Evolutionary conservation across 1,140 invertebrate genomes (phyloP), one percentile per base, ranked within the genome.

Genomic region (Drosophila watanabei): DNA sequence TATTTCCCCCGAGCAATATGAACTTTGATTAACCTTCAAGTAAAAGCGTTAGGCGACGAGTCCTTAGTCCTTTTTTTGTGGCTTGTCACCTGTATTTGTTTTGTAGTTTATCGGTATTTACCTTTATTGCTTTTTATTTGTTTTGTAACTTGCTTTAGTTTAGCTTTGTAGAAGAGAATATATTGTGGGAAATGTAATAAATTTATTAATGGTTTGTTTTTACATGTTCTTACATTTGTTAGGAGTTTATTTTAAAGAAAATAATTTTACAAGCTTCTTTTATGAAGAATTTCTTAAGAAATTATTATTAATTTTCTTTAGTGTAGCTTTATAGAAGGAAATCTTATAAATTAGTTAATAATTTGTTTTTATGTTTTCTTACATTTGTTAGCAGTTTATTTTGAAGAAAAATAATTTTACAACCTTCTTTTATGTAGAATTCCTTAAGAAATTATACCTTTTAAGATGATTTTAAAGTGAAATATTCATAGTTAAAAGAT

Each of bases 1-100:
- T 56, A 52, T 16, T 56, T 9, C 18, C 30, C 18, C 49, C 33
- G n/a, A 37, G 63, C 18, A 56, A 69, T 37, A 32, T 45, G 39
- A 56, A 69, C 68, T 71, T 69, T 71, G 63, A 69, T 69, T 71
- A 70, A 71, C 68, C 48, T 69, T 73, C 16, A 52, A 28, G 46
- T 28, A n/a, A 57, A 33, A 51, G 18, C 24, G 30, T 14, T 51
- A 30, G 57, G 13, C 51, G 14, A 28, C 51, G 14, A 28, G 24
- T 30, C 20, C 37, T 30, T 30, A 48, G 48, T 28, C 48, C 48
- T 18, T 45, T 18, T 45, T 18, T 18, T 18, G 43, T 45, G 4
- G 2, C n/a, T 18, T n/a, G 20, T 13, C 13, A 24, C n/a, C 33
- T 18, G 30, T 62, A 43, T 60, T 60, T 43, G 41, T 13, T 45